Evolutionary conservation across 2,888 invertebrate genomes (phyloP).

Genomic region (Microctonus brassicae): DNA sequence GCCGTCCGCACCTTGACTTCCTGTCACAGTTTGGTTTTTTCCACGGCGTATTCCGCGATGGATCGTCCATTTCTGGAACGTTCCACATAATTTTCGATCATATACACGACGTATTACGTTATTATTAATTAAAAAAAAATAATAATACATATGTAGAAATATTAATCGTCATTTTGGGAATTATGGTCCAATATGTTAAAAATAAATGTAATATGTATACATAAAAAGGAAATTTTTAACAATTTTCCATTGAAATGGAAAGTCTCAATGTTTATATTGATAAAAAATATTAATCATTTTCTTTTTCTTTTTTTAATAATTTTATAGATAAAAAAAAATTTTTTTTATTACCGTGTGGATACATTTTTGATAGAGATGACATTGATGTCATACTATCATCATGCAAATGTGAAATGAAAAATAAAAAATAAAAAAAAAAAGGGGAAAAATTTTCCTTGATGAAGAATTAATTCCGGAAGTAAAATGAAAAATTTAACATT

Average conservation of each 20-base stretch:
- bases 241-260: not conserved
- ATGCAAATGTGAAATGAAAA: slow-evolving; percentile 30
- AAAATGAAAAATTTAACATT: slow-evolving; percentile 8
- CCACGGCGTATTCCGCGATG: slow-evolving; percentile 85
- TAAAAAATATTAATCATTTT: slow-evolving; percentile 21
- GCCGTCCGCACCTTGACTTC: slow-evolving; percentile 67
- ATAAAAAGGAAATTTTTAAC: not conserved
- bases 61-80: slow-evolving; percentile 84
- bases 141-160: slow-evolving; percentile 3
- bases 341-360: slow-evolving; percentile 57
- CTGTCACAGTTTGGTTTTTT: slow-evolving; percentile 69
- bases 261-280: not conserved
- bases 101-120: slow-evolving; percentile 34
- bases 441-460: not conserved
- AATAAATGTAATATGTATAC: not conserved
- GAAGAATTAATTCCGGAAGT: not conserved
- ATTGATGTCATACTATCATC: slow-evolving; percentile 18
- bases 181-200: not conserved
- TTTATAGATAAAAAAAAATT: not conserved
- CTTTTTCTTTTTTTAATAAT: not conserved
- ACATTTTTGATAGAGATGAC: slow-evolving; percentile 53
- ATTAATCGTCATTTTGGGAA: slow-evolving; percentile 9
- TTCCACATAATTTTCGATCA: slow-evolving; percentile 65
- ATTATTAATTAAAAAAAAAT: slow-evolving; percentile 5
- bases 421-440: slow-evolving; percentile 17